Conservation (phyloP, 2,888 invertebrate species). For the Drosophila putrida region DNA sequence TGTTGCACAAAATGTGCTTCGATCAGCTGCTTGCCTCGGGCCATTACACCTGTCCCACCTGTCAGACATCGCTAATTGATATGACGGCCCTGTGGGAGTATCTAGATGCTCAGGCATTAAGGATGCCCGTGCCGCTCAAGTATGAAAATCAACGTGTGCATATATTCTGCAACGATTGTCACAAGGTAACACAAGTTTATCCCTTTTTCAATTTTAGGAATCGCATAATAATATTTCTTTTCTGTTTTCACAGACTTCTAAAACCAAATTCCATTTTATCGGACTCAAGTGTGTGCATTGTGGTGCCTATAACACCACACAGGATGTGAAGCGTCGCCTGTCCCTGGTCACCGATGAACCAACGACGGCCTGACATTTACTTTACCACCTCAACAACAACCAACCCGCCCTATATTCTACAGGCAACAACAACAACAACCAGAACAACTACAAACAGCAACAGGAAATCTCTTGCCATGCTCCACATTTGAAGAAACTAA, state of each 20-base stretch:
- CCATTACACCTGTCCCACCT: slow-evolving; percentile 95
- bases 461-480: slow-evolving; percentile 79
- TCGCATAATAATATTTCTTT: background rate
- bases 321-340: slow-evolving; percentile 86
- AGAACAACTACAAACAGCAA: slow-evolving; percentile 32
- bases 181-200: slow-evolving; percentile 93
- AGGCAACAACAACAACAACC: slow-evolving; percentile 19
- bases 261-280: slow-evolving; percentile 94
- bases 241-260: slow-evolving; percentile 89
- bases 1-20: slow-evolving; percentile 94
- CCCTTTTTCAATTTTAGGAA: too few species aligned
- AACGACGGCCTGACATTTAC: slow-evolving; percentile 79
- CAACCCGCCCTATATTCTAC: slow-evolving; percentile 16
- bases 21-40: slow-evolving; percentile 90
- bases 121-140: slow-evolving; percentile 94
- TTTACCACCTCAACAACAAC: slow-evolving; percentile 14
- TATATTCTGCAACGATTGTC: slow-evolving; percentile 96
- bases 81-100: slow-evolving; percentile 92
- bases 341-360: slow-evolving; percentile 83
- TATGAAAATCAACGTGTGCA: slow-evolving; percentile 92
- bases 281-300: slow-evolving; percentile 94
- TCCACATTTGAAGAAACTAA: slow-evolving; percentile 63
- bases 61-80: slow-evolving; percentile 94
- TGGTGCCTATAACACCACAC: slow-evolving; percentile 96
- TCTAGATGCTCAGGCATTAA: slow-evolving; percentile 92